Percentiles rank a stretch among this genome's conserved stretches.
These are phyloP conservation scores for Fabriciana adippe DNA, from an alignment of 2,888 invertebrate species.

Conservation along the genomic window DNA sequence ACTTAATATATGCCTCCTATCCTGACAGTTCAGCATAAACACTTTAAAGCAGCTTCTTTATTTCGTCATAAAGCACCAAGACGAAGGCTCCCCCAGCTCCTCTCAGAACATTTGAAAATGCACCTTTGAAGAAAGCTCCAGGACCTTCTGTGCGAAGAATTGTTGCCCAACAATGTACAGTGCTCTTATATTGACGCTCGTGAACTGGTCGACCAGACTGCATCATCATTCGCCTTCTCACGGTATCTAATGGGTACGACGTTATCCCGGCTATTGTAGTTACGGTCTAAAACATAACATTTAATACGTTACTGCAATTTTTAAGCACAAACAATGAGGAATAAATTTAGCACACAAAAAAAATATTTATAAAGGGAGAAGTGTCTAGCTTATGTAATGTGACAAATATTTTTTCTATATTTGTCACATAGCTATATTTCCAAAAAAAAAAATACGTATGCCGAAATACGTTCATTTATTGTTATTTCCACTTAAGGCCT, in stretches of 20 bases:
- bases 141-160: conserved; percentile 91
- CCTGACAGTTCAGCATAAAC: neutral
- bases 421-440: too few relatives aligned
- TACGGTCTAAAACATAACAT: conserved; percentile 69
- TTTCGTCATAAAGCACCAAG: conserved; percentile 93
- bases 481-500: too few relatives aligned
- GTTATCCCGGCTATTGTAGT: conserved; percentile 92
- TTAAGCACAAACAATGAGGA: too few relatives aligned
- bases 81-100: conserved; percentile 97
- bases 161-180: conserved; percentile 93
- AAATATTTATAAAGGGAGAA: too few relatives aligned
- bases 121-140: conserved; percentile 96
- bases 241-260: conserved; percentile 97
- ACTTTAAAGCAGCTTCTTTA: conserved; percentile 85
- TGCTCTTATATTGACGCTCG: conserved; percentile 93
- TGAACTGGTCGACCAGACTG: conserved; percentile 91
- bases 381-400: too few relatives aligned
- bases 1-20: neutral
- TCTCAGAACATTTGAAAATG: conserved; percentile 95
- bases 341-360: too few relatives aligned
- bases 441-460: too few relatives aligned
- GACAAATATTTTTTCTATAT: too few relatives aligned
- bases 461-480: too few relatives aligned
- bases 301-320: too few relatives aligned
- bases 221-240: conserved; percentile 99